Evolutionary conservation across 2,113 vertebrate genomes (phyloP).

Genomic region (Lota lota): DNA sequence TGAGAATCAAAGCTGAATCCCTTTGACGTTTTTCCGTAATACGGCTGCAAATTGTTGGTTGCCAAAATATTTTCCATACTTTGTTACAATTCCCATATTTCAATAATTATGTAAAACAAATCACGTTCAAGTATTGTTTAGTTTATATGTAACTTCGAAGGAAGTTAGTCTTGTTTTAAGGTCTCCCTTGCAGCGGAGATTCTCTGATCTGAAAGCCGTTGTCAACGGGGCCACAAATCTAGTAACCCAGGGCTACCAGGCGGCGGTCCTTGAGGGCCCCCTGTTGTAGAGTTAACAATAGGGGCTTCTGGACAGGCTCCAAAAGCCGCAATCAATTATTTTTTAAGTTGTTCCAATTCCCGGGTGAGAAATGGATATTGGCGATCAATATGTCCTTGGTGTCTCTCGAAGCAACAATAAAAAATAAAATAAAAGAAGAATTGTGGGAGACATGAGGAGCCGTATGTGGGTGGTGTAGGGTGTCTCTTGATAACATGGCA

Average conservation of each 20-base stretch:
- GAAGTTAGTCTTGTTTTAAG: too few species aligned
- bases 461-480: slow-evolving; percentile 7
- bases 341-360: slow-evolving; percentile 66
- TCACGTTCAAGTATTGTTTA: too few species aligned
- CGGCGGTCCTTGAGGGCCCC: slow-evolving; percentile 16
- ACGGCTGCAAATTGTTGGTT: too few species aligned
- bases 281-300: slow-evolving; percentile 36
- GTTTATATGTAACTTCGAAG: too few species aligned
- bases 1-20: too few species aligned
- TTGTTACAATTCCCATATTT: too few species aligned
- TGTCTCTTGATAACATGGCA: slow-evolving; percentile 1
- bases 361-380: slow-evolving; percentile 65
- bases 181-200: too few species aligned
- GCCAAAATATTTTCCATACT: too few species aligned
- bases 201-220: too few species aligned
- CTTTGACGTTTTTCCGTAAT: too few species aligned
- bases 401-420: slow-evolving; percentile 40
- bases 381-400: slow-evolving; percentile 64
- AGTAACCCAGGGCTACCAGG: background rate
- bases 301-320: slow-evolving; percentile 34
- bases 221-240: too few species aligned
- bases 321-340: slow-evolving; percentile 64
- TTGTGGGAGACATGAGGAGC: slow-evolving; percentile 10
- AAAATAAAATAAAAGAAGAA: slow-evolving; percentile 11
- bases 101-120: too few species aligned